Percentiles rank a stretch among this genome's conserved stretches.
These are phyloP conservation scores for Remorina albescens DNA, from an alignment of 2,797 vertebrate species.

Conservation along the genomic window DNA sequence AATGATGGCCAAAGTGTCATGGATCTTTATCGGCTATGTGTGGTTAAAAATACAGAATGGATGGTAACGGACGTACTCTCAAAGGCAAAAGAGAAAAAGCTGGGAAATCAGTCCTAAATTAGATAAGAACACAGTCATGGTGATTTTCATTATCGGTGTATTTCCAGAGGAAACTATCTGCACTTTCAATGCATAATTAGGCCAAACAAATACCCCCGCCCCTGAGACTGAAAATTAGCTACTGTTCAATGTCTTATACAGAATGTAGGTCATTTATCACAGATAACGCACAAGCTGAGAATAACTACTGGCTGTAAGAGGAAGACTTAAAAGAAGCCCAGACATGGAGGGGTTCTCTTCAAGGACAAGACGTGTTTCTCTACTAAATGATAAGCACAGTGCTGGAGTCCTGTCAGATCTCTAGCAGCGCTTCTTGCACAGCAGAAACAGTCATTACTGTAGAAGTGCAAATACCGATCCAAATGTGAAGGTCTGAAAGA, in stretches of 20 bases:
- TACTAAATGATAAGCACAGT: conserved; percentile 33
- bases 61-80: background rate
- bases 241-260: conserved; percentile 61
- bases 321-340: conserved; percentile 66
- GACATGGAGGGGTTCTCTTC: conserved; percentile 57
- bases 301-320: conserved; percentile 53
- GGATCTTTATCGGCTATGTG: background rate
- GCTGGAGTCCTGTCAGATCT: conserved; percentile 26
- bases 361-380: conserved; percentile 59
- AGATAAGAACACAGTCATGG: background rate
- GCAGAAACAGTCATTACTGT: conserved; percentile 19
- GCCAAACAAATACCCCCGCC: conserved; percentile 45
- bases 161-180: conserved; percentile 27
- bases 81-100: background rate
- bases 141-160: conserved; percentile 28
- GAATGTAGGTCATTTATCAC: conserved; percentile 75
- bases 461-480: conserved; percentile 34
- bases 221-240: conserved; percentile 49
- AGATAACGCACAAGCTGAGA: conserved; percentile 62
- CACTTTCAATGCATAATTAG: conserved; percentile 60
- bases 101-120: background rate
- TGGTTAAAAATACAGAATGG: background rate
- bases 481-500: conserved; percentile 65
- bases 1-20: background rate
- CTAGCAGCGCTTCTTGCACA: conserved; percentile 12